Conservation (phyloP, 2,888 invertebrate genomes). For the Smittia aterrima region DNA sequence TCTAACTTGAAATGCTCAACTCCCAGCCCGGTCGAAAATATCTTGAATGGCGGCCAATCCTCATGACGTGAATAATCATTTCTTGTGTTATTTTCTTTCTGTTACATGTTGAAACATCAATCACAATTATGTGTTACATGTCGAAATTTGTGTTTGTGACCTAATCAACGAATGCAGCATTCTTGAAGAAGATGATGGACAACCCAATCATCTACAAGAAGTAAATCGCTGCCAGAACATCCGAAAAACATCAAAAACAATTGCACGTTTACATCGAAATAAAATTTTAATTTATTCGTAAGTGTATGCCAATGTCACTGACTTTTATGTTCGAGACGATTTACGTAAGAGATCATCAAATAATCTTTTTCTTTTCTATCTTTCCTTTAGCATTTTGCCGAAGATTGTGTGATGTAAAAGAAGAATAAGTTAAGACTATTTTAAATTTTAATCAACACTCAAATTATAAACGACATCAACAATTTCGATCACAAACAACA, state of each 20-base stretch:
- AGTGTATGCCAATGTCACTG: background rate
- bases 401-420: constrained; percentile 67
- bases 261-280: constrained; percentile 9
- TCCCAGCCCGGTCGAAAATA: background rate
- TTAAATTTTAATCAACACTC: constrained; percentile 33
- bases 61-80: background rate
- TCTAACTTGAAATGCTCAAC: no score
- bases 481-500: constrained; percentile 32
- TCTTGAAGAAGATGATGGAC: constrained; percentile 74
- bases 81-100: constrained; percentile 28
- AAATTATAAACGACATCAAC: constrained; percentile 15
- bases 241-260: constrained; percentile 16
- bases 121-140: constrained; percentile 10
- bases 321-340: no score
- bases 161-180: constrained; percentile 58
- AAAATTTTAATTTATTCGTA: constrained; percentile 40
- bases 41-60: background rate
- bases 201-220: constrained; percentile 53
- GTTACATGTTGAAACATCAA: constrained; percentile 9
- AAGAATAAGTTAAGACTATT: constrained; percentile 40
- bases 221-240: constrained; percentile 25
- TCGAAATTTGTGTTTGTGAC: constrained; percentile 6
- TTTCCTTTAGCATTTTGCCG: constrained; percentile 75
- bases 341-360: background rate
- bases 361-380: constrained; percentile 45